Percentiles rank a stretch among this genome's conserved stretches.
Conservation (phyloP, 2,113 vertebrate genomes). For the Sylvietta virens region DNA sequence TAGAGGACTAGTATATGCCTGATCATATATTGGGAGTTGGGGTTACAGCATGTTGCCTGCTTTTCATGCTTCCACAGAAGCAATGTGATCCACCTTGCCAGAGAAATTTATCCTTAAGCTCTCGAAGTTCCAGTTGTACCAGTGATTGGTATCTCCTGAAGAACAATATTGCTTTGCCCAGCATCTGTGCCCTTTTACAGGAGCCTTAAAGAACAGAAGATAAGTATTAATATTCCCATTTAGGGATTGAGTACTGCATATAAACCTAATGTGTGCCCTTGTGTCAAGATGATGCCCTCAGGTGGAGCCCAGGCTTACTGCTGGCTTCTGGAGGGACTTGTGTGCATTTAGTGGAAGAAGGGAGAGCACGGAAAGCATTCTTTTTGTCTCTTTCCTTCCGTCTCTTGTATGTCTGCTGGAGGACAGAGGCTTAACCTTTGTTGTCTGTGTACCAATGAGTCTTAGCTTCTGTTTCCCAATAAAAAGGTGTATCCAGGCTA, state of each 20-base stretch:
- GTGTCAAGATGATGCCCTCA: slow-evolving; percentile 3
- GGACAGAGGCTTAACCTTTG: background rate
- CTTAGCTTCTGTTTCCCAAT: background rate
- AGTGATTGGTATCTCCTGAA: background rate
- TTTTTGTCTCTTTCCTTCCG: background rate
- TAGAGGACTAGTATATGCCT: background rate
- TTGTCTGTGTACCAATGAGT: background rate
- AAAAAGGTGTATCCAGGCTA: background rate
- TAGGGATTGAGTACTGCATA: background rate
- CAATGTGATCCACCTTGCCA: background rate
- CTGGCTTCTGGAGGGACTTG: background rate
- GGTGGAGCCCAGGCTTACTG: background rate
- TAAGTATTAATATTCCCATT: background rate
- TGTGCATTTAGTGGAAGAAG: background rate
- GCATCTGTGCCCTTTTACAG: background rate
- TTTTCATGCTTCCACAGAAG: background rate
- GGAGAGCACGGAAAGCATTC: background rate
- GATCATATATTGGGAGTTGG: background rate
- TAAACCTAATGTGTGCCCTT: background rate
- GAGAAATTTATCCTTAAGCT: background rate
- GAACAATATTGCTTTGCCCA: background rate
- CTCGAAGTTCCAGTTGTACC: background rate
- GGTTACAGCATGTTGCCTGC: background rate
- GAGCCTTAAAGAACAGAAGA: background rate
- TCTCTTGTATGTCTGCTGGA: background rate